phyloP scores from a whole-genome alignment of 2,113 vertebrate genomes.

The Cynopterus brachyotis region DNA sequence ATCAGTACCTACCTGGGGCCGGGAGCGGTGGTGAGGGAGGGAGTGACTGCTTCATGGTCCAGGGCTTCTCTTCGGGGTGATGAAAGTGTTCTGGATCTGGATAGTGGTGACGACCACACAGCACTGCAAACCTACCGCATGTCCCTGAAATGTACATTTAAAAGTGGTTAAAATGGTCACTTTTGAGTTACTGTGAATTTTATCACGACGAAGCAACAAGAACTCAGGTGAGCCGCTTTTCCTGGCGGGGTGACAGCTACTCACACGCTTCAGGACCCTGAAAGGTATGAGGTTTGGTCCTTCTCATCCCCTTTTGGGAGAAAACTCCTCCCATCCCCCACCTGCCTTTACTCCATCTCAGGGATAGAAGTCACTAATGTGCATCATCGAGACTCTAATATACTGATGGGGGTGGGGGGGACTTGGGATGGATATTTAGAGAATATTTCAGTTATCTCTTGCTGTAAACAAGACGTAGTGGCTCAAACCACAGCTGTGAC shows the following conservation, averaged over 20 bases:
- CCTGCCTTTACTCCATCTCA: too few relatives aligned
- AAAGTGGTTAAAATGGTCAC: background rate
- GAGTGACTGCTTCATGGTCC: background rate
- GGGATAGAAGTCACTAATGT: background rate
- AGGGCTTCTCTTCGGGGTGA: background rate
- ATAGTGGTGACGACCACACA: too few relatives aligned
- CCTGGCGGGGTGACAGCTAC: rapidly evolving
- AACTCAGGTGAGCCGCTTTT: background rate
- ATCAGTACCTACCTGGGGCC: background rate
- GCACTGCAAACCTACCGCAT: rapidly evolving
- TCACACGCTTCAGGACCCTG: background rate
- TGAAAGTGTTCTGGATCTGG: background rate
- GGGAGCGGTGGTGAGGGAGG: rapidly evolving
- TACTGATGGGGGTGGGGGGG: background rate
- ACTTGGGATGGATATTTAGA: background rate
- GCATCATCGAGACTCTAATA: background rate
- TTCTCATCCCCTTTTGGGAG: background rate
- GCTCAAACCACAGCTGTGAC: background rate
- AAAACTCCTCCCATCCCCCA: background rate
- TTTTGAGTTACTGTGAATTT: background rate
- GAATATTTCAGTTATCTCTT: background rate
- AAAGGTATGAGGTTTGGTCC: background rate
- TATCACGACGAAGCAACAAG: background rate
- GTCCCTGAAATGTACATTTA: background rate
- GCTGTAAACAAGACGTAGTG: background rate